Evolutionary conservation across 2,888 invertebrate genomes (phyloP).

Genomic region (Stenchaetothrips biformis): DNA sequence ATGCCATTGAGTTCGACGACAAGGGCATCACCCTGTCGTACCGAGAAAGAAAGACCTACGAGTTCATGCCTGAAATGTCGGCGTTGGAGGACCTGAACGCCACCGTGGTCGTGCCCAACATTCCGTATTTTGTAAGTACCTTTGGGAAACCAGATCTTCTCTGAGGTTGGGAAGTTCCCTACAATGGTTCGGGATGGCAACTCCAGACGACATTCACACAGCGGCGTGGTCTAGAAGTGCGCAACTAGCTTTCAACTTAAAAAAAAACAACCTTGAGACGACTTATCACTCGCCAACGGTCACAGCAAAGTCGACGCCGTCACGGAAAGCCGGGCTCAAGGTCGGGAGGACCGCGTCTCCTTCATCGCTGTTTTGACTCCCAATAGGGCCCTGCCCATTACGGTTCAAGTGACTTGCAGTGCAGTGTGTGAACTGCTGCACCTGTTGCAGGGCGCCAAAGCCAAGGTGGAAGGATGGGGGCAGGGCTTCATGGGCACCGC

Average conservation of each 20-base stretch:
- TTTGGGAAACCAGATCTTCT: background rate
- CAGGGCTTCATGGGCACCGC: slow-evolving; percentile 12
- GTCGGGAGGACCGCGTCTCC: background rate
- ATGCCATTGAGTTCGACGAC: slow-evolving; percentile 40
- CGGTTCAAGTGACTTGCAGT: too few species aligned
- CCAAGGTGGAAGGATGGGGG: background rate
- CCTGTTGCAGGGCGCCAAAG: background rate
- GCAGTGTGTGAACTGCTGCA: too few species aligned
- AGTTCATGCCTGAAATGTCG: slow-evolving; percentile 42
- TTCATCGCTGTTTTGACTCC: too few species aligned
- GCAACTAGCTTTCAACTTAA: too few species aligned
- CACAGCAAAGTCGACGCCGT: too few species aligned
- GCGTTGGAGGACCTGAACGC: slow-evolving; percentile 41
- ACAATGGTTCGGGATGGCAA: too few species aligned
- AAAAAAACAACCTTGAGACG: too few species aligned
- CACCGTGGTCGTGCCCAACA: slow-evolving; percentile 42
- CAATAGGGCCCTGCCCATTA: too few species aligned
- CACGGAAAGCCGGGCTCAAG: too few species aligned
- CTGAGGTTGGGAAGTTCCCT: background rate
- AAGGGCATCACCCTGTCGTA: slow-evolving; percentile 41
- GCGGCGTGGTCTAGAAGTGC: too few species aligned
- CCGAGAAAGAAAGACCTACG: slow-evolving; percentile 41
- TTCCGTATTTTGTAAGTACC: slow-evolving; percentile 43
- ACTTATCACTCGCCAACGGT: too few species aligned
- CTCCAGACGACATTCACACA: too few species aligned